phyloP scores from a whole-genome alignment of 2,797 vertebrate genomes.

The Helarctos malayanus region DNA sequence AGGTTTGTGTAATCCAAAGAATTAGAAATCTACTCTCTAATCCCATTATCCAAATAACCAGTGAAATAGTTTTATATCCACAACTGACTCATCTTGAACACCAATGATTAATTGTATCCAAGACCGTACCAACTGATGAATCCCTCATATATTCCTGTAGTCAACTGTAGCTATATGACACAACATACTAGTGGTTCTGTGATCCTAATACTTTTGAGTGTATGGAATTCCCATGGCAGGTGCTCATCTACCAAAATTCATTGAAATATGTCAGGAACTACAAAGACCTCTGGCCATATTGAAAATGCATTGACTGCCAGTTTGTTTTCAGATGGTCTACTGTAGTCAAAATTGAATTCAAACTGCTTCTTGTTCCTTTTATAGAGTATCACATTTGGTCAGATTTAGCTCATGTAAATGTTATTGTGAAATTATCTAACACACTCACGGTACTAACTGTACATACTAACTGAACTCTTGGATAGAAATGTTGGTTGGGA shows the following conservation, averaged over 20 bases:
- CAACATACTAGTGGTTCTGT: neutral
- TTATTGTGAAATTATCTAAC: conserved; percentile 59
- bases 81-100: neutral
- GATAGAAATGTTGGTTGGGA: neutral
- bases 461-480: conserved; percentile 8
- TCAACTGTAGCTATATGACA: neutral
- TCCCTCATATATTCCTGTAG: neutral
- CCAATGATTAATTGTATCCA: neutral
- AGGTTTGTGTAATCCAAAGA: neutral
- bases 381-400: conserved; percentile 76
- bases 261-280: conserved; percentile 51
- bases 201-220: neutral
- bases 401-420: conserved; percentile 76
- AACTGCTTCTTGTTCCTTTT: conserved; percentile 73
- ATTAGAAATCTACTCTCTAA: conserved; percentile 4
- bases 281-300: conserved; percentile 41
- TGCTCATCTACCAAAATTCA: conserved; percentile 34
- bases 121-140: neutral
- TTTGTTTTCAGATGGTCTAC: conserved; percentile 72
- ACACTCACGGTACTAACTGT: conserved; percentile 26
- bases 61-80: neutral
- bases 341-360: conserved; percentile 68
- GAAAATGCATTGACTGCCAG: conserved; percentile 47
- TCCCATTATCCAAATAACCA: neutral
- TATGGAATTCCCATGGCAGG: neutral